Percentiles rank a stretch among this genome's conserved stretches.
Conservation (phyloP, 2,888 invertebrate genomes). For the Hyppa rectilinea region DNA sequence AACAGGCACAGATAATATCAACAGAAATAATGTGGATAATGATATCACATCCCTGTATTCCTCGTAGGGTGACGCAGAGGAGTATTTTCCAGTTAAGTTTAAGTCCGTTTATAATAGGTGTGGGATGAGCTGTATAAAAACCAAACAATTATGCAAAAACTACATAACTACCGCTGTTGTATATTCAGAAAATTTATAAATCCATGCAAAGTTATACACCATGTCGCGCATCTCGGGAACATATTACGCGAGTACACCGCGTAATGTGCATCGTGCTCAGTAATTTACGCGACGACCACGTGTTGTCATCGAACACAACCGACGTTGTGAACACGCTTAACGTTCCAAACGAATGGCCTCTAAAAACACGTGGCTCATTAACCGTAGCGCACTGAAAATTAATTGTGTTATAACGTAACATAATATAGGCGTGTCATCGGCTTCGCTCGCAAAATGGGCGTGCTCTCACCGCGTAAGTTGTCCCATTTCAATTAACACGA, state of each 20-base stretch:
- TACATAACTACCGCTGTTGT: too few species aligned
- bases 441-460: slow-evolving; percentile 59
- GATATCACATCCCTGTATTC: not conserved
- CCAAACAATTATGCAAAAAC: not conserved
- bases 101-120: not conserved
- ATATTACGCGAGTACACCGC: slow-evolving; percentile 34
- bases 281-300: slow-evolving; percentile 61
- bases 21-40: not conserved
- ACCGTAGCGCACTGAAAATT: slow-evolving; percentile 63
- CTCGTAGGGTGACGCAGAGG: too few species aligned
- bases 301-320: slow-evolving; percentile 57
- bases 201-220: slow-evolving; percentile 32
- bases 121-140: not conserved
- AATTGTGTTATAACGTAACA: slow-evolving; percentile 67
- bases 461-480: slow-evolving; percentile 62
- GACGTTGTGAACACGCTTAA: slow-evolving; percentile 55
- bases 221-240: slow-evolving; percentile 29
- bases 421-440: slow-evolving; percentile 67
- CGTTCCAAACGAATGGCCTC: slow-evolving; percentile 62
- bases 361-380: slow-evolving; percentile 69
- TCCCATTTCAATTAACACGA: slow-evolving; percentile 67
- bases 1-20: not conserved
- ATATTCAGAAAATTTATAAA: slow-evolving; percentile 22
- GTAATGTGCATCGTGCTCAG: slow-evolving; percentile 52
- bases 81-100: not conserved